Evolutionary conservation across 2,888 invertebrate genomes (phyloP).

Genomic region (Drosophila nigricruria): DNA sequence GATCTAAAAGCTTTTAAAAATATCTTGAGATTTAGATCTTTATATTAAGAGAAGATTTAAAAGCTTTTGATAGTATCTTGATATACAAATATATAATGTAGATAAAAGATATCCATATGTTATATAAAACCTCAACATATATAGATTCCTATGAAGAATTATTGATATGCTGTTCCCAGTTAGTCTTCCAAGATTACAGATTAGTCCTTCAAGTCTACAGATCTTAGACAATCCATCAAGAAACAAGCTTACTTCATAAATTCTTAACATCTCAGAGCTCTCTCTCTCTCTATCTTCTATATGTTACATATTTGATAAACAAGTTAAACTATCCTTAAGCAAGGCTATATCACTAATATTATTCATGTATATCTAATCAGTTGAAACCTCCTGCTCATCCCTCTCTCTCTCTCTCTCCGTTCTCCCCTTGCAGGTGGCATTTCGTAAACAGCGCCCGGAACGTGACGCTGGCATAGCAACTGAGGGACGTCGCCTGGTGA

Average conservation of each 20-base stretch:
- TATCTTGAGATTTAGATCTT: neutral
- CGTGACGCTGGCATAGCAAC: constrained; percentile 51
- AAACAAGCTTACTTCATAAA: neutral
- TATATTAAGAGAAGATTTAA: neutral
- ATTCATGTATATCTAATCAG: constrained; percentile 49
- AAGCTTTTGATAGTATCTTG: neutral
- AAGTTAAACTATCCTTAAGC: neutral
- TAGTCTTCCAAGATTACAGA: neutral
- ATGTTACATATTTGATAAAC: neutral
- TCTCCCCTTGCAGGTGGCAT: constrained; percentile 31
- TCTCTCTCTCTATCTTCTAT: neutral
- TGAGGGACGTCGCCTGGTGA: constrained; percentile 60
- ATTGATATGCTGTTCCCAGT: neutral
- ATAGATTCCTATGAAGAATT: too few species aligned
- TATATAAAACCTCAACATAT: too few species aligned
- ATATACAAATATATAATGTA: too few species aligned
- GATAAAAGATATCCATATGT: too few species aligned
- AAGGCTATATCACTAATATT: neutral
- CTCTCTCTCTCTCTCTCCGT: neutral
- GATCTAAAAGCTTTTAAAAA: neutral
- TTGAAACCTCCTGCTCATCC: constrained; percentile 28
- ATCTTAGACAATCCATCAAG: neutral
- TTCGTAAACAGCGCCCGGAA: constrained; percentile 29
- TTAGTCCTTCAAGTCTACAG: neutral
- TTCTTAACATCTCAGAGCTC: fast-evolving